These are phyloP conservation scores for Bombylius major DNA, from an alignment of 2,888 invertebrate species.

Conservation along the genomic window DNA sequence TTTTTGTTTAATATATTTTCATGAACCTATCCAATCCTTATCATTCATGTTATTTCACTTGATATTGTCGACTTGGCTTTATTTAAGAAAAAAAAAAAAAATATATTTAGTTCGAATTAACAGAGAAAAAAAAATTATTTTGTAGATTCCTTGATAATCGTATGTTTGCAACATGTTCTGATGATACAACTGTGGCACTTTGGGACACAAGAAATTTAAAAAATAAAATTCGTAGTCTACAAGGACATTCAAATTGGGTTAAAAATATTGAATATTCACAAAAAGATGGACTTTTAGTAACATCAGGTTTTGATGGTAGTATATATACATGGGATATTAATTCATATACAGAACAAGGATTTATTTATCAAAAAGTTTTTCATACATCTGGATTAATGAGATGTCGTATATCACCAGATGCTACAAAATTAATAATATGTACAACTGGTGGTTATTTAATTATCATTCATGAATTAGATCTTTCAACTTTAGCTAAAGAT, in stretches of 20 bases:
- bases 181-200: slow-evolving; percentile 81
- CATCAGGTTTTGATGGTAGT: slow-evolving; percentile 86
- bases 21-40: no score
- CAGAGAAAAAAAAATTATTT: neutral
- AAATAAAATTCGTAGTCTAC: slow-evolving; percentile 59
- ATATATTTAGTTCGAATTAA: no score
- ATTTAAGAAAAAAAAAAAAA: neutral
- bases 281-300: slow-evolving; percentile 70
- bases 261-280: slow-evolving; percentile 90
- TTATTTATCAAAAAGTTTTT: slow-evolving; percentile 70
- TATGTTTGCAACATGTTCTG: slow-evolving; percentile 87
- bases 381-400: slow-evolving; percentile 60
- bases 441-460: slow-evolving; percentile 84
- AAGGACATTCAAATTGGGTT: slow-evolving; percentile 90
- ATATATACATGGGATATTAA: slow-evolving; percentile 93
- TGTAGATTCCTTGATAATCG: slow-evolving; percentile 71
- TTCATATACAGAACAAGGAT: slow-evolving; percentile 64
- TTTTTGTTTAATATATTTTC: no score
- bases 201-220: slow-evolving; percentile 87
- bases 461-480: slow-evolving; percentile 76
- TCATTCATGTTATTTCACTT: neutral
- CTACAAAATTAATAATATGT: slow-evolving; percentile 76
- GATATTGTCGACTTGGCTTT: neutral
- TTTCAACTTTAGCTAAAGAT: slow-evolving; percentile 65
- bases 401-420: slow-evolving; percentile 75